Base-by-base conservation (phyloP, 2,113 vertebrate genomes). In the Coturnix japonica region DNA sequence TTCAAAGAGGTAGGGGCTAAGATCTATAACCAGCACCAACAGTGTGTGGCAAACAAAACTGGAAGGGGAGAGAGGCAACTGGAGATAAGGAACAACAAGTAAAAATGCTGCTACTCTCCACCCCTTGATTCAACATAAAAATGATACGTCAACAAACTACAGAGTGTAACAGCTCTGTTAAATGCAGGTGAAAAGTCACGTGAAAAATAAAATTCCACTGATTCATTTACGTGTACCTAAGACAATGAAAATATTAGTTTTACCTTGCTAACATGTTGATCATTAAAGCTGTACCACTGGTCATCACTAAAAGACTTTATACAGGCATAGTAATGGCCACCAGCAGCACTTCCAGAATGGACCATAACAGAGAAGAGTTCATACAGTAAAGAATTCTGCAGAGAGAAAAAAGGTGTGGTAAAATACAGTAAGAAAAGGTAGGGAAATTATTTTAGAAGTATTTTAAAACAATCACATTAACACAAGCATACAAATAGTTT, bases 321-420 rank as follows among this genome's bases (percentile, higher is more conserved):
- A 94, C 99, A 99, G 96, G 99, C 99, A 35, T 99, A 99, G 93
- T 99, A 99, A 97, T 99, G 99, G 69, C 99, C 99, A 76, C 99
- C 99, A 57, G 99, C 99, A 83, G 99, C 99, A 79, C 99, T 99
- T 85, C 99, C 99, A 47, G 99, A 99, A 97, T 99, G 99, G 85
- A 99, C 99, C 99, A 99, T 99, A 92, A 99, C 99, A 31, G 99
- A 99, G 95, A 99, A 99, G 71, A 99, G 98, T 94, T 99, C 99
- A 97, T 99, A 99, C 70, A 98, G 97, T 95, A 98, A 96, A 90
- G 98, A 98, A 97, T 97, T 99, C 99, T 99, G 95, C 90, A 61
- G 86, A 84, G 37, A 77, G 90, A 93, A 14, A 93, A 87, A 46
- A 95, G 7, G 22, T 26, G n/a, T 71, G 22, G 81, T 46, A 78